phyloP scores from a whole-genome alignment of 1,140 invertebrate species.

The Dendroctonus valens region DNA sequence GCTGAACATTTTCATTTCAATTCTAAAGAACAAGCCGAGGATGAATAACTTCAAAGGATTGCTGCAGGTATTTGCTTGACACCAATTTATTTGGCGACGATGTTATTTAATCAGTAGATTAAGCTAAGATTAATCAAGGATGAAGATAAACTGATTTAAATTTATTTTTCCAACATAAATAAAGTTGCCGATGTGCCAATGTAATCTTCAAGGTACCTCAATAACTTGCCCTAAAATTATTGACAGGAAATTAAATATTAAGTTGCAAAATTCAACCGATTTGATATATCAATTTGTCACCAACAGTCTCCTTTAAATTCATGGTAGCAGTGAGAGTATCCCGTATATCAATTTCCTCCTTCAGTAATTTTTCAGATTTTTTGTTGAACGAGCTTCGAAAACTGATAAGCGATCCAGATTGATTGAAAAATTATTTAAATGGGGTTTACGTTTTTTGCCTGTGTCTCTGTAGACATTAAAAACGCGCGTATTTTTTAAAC shows the following conservation, averaged over 20 bases:
- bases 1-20: constrained; percentile 17
- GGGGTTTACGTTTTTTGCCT: constrained; percentile 27
- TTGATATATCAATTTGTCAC: constrained; percentile 33
- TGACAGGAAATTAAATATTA: constrained; percentile 26
- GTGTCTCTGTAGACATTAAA: constrained; percentile 13
- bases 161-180: too few relatives aligned
- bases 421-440: constrained; percentile 35
- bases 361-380: constrained; percentile 32
- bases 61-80: constrained; percentile 4
- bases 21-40: constrained; percentile 12
- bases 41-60: constrained; percentile 15
- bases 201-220: too few relatives aligned
- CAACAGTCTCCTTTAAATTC: constrained; percentile 32
- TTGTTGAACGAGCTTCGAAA: constrained; percentile 30
- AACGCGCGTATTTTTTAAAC: constrained; percentile 17
- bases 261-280: constrained; percentile 20
- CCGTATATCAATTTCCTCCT: constrained; percentile 32
- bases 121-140: too few relatives aligned
- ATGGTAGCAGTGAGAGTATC: constrained; percentile 28
- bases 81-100: neutral
- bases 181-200: too few relatives aligned
- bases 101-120: too few relatives aligned
- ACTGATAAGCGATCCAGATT: constrained; percentile 33
- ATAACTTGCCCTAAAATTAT: neutral
- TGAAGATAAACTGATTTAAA: too few relatives aligned